Conservation (phyloP, 2,113 vertebrate species). For the Pan troglodytes region NHGRI_mPanTro3-v2.1_pri NC_072402.2:169200501-169201000, state of each 20-base stretch:
- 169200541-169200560: not conserved
- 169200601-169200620: not conserved
- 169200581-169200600: not conserved
- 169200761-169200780: not conserved
- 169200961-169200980: not conserved
- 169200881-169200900: not conserved
- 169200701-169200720: conserved; percentile 18
- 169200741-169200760: not conserved
- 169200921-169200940: not conserved
- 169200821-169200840: not conserved
- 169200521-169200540: not conserved
- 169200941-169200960: not conserved
- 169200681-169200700: conserved; percentile 39
- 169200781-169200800: not conserved
- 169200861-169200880: not conserved
- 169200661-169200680: conserved; percentile 27
- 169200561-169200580: not conserved
- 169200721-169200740: conserved; percentile 52
- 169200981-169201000: not conserved
- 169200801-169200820: not conserved
- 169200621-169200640: not conserved
- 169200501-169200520: not conserved
- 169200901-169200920: not conserved
- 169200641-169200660: not conserved
- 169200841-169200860: not conserved